Conservation (phyloP, 2,113 vertebrate genomes). For the Gorilla gorilla region DNA sequence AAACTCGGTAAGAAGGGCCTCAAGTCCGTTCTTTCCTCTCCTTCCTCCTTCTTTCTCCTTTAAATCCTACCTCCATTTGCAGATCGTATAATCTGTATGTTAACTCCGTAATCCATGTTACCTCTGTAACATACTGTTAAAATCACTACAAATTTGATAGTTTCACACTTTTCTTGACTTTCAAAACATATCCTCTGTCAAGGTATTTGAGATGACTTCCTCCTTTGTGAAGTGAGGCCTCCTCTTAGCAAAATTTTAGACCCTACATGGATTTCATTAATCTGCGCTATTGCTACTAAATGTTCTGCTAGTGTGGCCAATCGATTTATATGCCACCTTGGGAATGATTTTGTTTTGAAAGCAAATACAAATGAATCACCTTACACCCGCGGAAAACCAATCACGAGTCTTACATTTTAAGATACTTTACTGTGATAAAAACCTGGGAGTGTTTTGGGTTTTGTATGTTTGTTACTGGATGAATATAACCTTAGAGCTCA, state of each 20-base stretch:
- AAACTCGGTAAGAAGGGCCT: constrained; percentile 60
- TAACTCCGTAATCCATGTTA: no score
- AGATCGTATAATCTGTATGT: neutral
- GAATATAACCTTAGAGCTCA: neutral
- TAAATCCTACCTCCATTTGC: constrained; percentile 5
- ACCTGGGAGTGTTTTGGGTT: neutral
- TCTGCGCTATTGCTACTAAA: constrained; percentile 43
- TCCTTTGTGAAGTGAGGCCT: constrained; percentile 56
- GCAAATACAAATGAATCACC: neutral
- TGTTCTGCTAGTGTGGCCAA: neutral
- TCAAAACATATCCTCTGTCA: constrained; percentile 38
- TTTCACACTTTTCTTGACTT: constrained; percentile 37
- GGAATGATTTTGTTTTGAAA: constrained; percentile 31
- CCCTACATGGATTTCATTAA: constrained; percentile 65
- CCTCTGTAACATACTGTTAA: no score
- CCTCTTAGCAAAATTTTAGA: constrained; percentile 64
- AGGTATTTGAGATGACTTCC: constrained; percentile 44
- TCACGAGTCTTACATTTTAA: neutral
- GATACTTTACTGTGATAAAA: neutral
- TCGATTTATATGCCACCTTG: neutral
- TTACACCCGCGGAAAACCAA: neutral
- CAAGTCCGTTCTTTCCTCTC: neutral
- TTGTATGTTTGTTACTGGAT: neutral
- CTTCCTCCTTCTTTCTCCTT: neutral
- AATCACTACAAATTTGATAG: neutral